Evolutionary conservation across 2,888 invertebrate genomes (phyloP), one percentile per base, ranked within the genome.

Genomic region (Acleris holmiana): DNA sequence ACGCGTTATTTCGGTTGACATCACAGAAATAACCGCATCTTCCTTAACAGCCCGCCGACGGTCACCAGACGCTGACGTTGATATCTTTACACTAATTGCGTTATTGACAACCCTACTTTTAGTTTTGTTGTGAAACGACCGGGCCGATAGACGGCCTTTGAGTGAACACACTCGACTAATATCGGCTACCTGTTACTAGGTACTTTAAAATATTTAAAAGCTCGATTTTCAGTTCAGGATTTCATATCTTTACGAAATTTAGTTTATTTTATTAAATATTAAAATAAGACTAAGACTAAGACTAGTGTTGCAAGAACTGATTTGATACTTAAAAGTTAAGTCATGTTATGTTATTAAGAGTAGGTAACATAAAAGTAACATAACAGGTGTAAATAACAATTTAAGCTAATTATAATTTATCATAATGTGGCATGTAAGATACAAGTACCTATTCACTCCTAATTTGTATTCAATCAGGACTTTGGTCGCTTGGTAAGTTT

Each of bases 31-130:
- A 92, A 90, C 85, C 82, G 70, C 84, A 82, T 86, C 86, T 89
- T 83, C 85, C 86, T 85, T 85, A 86, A 84, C 83, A 83, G 76
- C 80, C 73, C 78, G 68, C 51, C 71, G 71, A 69, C 85, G 84
- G 83, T 82, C 81, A 84, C 82, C 83, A 84, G 81, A 82, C 84
- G 85, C 78, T 81, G 88, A 88, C 89, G 90, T 87, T 89, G 88
- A 91, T 87, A 85, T 85, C 85, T 90, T 88, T 85, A 89, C 88
- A 84, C 90, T 91, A 90, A 92, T 91, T 89, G 83, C 88, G 83
- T 84, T 91, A 91, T 91, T 91, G 91, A 91, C 91, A 88, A 83
- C 76, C 75, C 77, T 78, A 81, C 80, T 79, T 84, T 83, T 82
- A 81, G 82, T 82, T 82, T 74, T 76, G 78, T 85, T 86, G 81